These are phyloP conservation scores for Philopedon plagiatum DNA, from an alignment of 2,888 invertebrate genomes.

Conservation along the genomic window DNA sequence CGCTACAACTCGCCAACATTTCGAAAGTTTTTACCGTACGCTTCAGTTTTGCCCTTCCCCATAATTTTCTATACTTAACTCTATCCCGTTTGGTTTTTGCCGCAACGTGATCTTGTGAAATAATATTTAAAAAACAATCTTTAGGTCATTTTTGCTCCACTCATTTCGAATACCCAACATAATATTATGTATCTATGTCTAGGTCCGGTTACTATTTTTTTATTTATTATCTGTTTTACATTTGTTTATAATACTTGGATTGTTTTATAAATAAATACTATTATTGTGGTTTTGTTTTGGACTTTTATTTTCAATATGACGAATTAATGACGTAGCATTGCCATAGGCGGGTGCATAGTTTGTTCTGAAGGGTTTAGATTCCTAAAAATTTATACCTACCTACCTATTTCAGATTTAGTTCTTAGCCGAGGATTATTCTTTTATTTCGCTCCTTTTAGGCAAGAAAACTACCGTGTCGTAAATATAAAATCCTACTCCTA, in stretches of 20 bases:
- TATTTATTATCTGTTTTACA: background rate
- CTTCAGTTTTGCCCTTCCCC: slow-evolving; percentile 58
- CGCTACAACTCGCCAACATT: slow-evolving; percentile 38
- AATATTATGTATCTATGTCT: background rate
- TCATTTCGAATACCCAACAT: background rate
- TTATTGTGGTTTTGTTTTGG: background rate
- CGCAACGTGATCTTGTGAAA: slow-evolving; percentile 48
- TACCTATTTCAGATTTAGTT: too few relatives aligned
- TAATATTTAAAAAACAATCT: slow-evolving; percentile 16
- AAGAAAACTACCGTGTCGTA: too few relatives aligned
- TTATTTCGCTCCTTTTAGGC: too few relatives aligned
- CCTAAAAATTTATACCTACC: background rate
- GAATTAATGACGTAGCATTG: background rate
- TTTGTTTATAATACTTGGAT: background rate
- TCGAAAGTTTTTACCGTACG: slow-evolving; percentile 56
- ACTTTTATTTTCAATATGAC: background rate
- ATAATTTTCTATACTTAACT: slow-evolving; percentile 56
- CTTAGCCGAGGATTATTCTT: too few relatives aligned
- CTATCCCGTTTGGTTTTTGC: slow-evolving; percentile 59
- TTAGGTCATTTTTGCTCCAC: slow-evolving; percentile 16
- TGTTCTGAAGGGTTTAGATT: background rate
- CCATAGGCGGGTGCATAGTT: slow-evolving; percentile 7
- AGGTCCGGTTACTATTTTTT: background rate
- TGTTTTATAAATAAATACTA: slow-evolving; percentile 1
- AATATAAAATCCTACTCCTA: too few relatives aligned